These are phyloP conservation scores for Scelioninae gen. 1 DNA, from an alignment of 2,888 invertebrate species.

Conservation along the genomic window DNA sequence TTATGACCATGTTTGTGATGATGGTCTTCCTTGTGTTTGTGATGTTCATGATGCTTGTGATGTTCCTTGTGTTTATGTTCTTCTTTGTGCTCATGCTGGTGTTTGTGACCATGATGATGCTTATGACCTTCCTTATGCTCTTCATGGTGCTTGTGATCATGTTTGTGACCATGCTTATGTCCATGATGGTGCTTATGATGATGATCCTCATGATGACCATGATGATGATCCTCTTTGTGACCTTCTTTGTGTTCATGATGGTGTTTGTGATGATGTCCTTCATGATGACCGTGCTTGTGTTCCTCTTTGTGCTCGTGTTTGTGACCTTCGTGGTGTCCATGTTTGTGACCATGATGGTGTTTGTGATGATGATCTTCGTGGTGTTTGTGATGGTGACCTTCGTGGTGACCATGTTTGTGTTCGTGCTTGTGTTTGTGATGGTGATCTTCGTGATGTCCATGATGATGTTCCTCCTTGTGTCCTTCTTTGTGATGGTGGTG, in stretches of 20 bases:
- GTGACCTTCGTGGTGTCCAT: constrained; percentile 77
- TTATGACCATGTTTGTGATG: constrained; percentile 77
- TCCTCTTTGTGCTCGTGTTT: constrained; percentile 78
- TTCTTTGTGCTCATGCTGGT: constrained; percentile 76
- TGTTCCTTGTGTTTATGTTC: constrained; percentile 77
- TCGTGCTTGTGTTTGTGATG: constrained; percentile 69
- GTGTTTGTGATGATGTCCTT: constrained; percentile 76
- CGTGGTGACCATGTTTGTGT: constrained; percentile 75
- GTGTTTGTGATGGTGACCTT: constrained; percentile 75
- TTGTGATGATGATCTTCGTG: constrained; percentile 69
- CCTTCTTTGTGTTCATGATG: constrained; percentile 75
- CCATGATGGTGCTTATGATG: constrained; percentile 73
- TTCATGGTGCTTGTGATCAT: constrained; percentile 75
- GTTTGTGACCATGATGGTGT: constrained; percentile 73
- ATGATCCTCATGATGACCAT: constrained; percentile 72
- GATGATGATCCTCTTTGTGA: constrained; percentile 74
- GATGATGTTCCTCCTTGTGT: constrained; percentile 75
- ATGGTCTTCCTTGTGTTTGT: constrained; percentile 74
- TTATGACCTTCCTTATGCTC: constrained; percentile 72
- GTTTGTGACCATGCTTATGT: constrained; percentile 72
- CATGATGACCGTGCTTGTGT: constrained; percentile 75
- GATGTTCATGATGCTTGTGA: constrained; percentile 74
- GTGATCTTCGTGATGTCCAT: constrained; percentile 75
- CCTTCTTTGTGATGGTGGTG: constrained; percentile 76
- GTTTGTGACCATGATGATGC: constrained; percentile 74